Evolutionary conservation across 2,113 vertebrate species (phyloP), one percentile per base, ranked within the genome.

Genomic region (Limanda limanda): DNA sequence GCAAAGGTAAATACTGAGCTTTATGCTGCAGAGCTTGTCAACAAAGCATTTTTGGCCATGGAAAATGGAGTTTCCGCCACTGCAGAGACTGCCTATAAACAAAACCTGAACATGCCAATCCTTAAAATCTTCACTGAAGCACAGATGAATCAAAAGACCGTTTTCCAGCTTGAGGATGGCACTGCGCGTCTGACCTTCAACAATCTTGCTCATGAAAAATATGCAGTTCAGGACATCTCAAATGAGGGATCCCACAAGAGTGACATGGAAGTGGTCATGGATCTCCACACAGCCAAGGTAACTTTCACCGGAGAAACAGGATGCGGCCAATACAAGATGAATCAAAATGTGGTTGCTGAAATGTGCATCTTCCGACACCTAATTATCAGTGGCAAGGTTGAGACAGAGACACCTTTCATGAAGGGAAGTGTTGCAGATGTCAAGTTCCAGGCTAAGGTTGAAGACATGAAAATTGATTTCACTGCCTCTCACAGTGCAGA

Each of bases 161-260:
- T 92, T 81, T 87, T 94, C 20, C 85, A 84, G 2, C 14, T 96
- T 70, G 90, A 95, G 83, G 91, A 81, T 20, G 93, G 93, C 37
- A 91, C 83, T 7, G 31, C 94, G 27, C 56, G 62, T 5, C 69
- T 96, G 73, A 93, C 85, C n/a, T 86, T 96, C 55, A 83, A 88
- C 59, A 95, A 95, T 40, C 74, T 68, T 79, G 96, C 88, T 24
- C 92, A 93, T 23, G 96, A 93, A 92, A 97, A 95, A 87, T 95
- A 91, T 92, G 72, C 88, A 81, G 72, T 91, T 71, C 88, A 83
- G 47, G 84, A 87, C 15, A 92, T 92, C 77, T 94, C 94, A 0
- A 95, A 97, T 92, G 96, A 96, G 86, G 94, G 91, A 51, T 92
- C 65, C 59, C 95, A 96, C 83, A 95, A 95, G 68, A 96, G 95